Evolutionary conservation across 2,797 vertebrate genomes (phyloP), one percentile per base, ranked within the genome.

Genomic region (Platyrinchus mystaceus): DNA sequence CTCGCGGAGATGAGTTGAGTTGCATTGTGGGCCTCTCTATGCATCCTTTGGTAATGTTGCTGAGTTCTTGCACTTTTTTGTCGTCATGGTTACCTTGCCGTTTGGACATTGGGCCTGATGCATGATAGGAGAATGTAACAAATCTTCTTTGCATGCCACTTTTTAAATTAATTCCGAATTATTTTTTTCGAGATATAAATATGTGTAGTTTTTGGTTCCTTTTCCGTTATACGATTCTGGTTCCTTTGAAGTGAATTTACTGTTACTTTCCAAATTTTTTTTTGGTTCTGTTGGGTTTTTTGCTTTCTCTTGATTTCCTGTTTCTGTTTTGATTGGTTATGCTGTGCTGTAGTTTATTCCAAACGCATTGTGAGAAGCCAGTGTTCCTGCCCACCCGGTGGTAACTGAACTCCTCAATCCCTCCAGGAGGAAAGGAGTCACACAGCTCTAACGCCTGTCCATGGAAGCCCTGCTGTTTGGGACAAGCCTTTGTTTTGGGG

Each of bases 11-110:
- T 97, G 97, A 98, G 97, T 97, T 97, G 97, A 98, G 98, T 99
- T 99, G 99, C 99, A 99, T 99, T 99, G 99, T 99, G 99, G 98
- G 99, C 98, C 98, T 99, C 98, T 99, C 98, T 98, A 98, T 99
- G 99, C 99, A 99, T 99, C 99, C 98, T 98, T 99, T 98, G 98
- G 98, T 99, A 98, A 98, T 99, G 99, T 99, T 99, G 99, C 98
- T 99, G 98, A 98, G 98, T 98, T 99, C 98, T 98, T 98, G 99
- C 99, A 99, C 99, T 96, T 98, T 98, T 97, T 97, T 98, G 98
- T 99, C 98, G 98, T 98, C 98, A 99, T 99, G 99, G 97, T 98
- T 98, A 99, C 98, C 98, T 98, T 98, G 98, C 97, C 98, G 98
- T 97, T 98, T 98, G 97, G 97, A 98, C 98, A 98, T 98, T 97